These are phyloP conservation scores for Drosophila kuntzei DNA, from an alignment of 2,888 invertebrate species.

Conservation along the genomic window DNA sequence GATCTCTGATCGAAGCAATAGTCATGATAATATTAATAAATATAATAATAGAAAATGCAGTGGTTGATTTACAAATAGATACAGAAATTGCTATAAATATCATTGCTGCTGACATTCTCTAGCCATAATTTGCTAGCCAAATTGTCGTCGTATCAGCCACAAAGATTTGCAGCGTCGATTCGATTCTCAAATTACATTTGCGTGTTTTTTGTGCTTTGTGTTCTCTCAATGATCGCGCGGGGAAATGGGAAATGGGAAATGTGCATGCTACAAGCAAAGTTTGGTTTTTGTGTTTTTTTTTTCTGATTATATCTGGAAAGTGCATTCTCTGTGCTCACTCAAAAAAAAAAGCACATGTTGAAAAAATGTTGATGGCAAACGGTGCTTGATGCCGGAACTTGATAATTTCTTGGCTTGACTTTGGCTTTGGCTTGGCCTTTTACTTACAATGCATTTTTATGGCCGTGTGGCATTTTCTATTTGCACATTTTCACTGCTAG, in stretches of 20 bases:
- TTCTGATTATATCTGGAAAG: slow-evolving; percentile 59
- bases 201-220: slow-evolving; percentile 40
- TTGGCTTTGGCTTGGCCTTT: slow-evolving; percentile 33
- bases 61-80: slow-evolving; percentile 22
- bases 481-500: slow-evolving; percentile 66
- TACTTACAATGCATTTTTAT: slow-evolving; percentile 59
- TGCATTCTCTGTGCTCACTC: slow-evolving; percentile 32
- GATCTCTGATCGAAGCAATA: slow-evolving; percentile 19
- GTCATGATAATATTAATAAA: slow-evolving; percentile 7
- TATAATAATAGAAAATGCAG: slow-evolving; percentile 6
- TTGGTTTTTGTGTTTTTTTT: slow-evolving; percentile 5
- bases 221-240: slow-evolving; percentile 10
- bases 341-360: slow-evolving; percentile 7
- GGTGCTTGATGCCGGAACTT: slow-evolving; percentile 66
- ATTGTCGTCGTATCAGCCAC: slow-evolving; percentile 36
- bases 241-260: slow-evolving; percentile 11
- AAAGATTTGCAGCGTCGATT: slow-evolving; percentile 3
- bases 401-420: slow-evolving; percentile 51
- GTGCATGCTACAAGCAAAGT: slow-evolving; percentile 11
- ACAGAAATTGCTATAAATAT: slow-evolving; percentile 27
- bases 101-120: slow-evolving; percentile 20
- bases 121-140: slow-evolving; percentile 39
- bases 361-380: slow-evolving; percentile 48
- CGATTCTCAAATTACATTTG: slow-evolving; percentile 50
- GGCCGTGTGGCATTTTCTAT: slow-evolving; percentile 61